Evolutionary conservation across 1,140 invertebrate genomes (phyloP).

Genomic region (Camponotus floridanus): DNA sequence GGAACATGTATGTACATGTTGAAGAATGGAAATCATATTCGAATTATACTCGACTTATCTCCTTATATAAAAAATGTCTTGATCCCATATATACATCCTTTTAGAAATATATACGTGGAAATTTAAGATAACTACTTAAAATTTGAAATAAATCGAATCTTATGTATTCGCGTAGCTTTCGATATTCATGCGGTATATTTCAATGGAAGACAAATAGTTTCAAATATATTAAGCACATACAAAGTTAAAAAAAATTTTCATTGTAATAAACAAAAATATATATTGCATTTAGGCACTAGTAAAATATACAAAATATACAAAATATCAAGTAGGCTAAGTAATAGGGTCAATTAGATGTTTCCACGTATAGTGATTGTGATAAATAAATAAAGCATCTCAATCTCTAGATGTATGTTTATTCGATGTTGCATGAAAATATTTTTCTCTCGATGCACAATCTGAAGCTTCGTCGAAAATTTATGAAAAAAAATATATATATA

Average conservation of each 20-base stretch:
- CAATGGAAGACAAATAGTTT: background rate
- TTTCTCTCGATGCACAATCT: background rate
- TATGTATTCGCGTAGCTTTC: background rate
- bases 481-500: no score
- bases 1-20: constrained; percentile 37
- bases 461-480: background rate
- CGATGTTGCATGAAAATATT: background rate
- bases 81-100: background rate
- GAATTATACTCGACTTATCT: constrained; percentile 48
- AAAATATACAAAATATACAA: background rate
- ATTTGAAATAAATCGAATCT: background rate
- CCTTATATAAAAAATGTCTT: background rate
- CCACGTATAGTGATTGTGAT: constrained; percentile 29
- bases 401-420: background rate
- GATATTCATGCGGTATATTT: background rate
- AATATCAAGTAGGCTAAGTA: background rate
- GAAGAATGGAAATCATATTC: background rate
- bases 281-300: background rate
- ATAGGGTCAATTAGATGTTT: constrained; percentile 15
- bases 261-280: constrained; percentile 13
- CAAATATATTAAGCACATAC: constrained; percentile 2
- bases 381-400: constrained; percentile 32
- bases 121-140: background rate
- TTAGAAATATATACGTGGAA: background rate
- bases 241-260: constrained; percentile 3